These are phyloP conservation scores for Archaeoteleia sp. DNA, from an alignment of 2,888 invertebrate species.

Conservation along the genomic window DNA sequence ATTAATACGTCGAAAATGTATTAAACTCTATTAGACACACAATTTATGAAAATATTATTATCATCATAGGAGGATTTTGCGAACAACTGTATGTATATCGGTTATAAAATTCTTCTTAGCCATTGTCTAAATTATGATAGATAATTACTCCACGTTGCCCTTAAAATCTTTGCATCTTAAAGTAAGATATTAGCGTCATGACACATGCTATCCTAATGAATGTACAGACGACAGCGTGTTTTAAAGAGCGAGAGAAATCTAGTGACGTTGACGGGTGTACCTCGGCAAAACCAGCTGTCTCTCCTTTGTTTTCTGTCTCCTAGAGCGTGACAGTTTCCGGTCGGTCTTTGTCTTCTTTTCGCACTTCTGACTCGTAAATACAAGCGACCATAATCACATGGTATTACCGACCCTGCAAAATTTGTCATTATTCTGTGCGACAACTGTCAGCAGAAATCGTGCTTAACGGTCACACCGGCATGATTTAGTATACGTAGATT, in stretches of 20 bases:
- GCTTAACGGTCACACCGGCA: neutral
- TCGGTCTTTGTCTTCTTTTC: conserved; percentile 40
- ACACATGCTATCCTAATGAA: neutral
- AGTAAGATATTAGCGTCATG: neutral
- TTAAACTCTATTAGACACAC: no score
- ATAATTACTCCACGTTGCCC: no score
- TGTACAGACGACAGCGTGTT: neutral
- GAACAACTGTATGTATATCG: no score
- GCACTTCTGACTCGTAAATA: conserved; percentile 1
- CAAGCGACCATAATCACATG: conserved; percentile 1
- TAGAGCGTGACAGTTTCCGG: conserved; percentile 61
- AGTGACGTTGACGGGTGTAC: conserved; percentile 16
- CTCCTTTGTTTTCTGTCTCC: conserved; percentile 58
- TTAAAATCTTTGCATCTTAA: no score
- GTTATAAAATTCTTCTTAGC: no score
- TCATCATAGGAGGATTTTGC: no score
- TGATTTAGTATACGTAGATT: no score
- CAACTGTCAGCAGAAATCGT: neutral
- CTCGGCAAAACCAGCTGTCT: conserved; percentile 35
- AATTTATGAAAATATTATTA: no score
- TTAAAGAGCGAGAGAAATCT: conserved; percentile 4
- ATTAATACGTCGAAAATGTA: conserved; percentile 26
- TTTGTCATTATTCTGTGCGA: neutral
- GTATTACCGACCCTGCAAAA: neutral
- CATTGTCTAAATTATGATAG: no score